A percentile compares a stretch with the other conserved stretches of the same genome.
These are phyloP conservation scores for Lamprotornis superbus DNA, from an alignment of 2,113 vertebrate species.

Conservation along the genomic window DNA sequence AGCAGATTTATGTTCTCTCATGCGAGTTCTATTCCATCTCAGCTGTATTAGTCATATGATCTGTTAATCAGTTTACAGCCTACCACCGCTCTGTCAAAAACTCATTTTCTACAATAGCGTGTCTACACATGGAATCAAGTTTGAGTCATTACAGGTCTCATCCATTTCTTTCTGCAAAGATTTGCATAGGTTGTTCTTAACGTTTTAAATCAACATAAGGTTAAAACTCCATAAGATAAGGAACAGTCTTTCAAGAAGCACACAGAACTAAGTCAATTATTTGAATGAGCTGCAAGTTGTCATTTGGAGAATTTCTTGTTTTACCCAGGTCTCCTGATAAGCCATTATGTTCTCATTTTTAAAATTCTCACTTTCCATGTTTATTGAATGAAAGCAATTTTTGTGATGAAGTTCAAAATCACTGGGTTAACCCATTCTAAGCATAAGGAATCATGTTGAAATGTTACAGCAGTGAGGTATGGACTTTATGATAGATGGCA, in stretches of 20 bases:
- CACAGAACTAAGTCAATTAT: not conserved
- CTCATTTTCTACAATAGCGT: not conserved
- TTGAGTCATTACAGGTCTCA: not conserved
- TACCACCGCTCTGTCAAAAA: not conserved
- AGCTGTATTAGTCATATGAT: slow-evolving; percentile 2
- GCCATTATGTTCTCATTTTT: not conserved
- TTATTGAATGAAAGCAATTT: not conserved
- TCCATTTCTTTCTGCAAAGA: not conserved
- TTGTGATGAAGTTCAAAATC: not conserved
- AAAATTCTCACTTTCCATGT: not conserved
- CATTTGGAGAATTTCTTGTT: not conserved
- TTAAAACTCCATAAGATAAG: not conserved
- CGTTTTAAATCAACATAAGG: not conserved
- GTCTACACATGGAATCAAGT: not conserved
- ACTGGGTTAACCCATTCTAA: not conserved
- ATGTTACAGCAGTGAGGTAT: not conserved
- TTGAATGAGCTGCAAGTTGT: not conserved
- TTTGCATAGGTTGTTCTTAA: not conserved
- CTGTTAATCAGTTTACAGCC: not conserved
- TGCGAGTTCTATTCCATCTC: not conserved
- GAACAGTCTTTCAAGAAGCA: not conserved
- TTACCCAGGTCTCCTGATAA: not conserved
- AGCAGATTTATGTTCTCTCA: slow-evolving; percentile 43
- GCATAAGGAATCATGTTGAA: not conserved
- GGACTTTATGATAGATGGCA: not conserved